Conservation (phyloP, 2,797 vertebrate species). For the Atherinosoma microstoma region DNA sequence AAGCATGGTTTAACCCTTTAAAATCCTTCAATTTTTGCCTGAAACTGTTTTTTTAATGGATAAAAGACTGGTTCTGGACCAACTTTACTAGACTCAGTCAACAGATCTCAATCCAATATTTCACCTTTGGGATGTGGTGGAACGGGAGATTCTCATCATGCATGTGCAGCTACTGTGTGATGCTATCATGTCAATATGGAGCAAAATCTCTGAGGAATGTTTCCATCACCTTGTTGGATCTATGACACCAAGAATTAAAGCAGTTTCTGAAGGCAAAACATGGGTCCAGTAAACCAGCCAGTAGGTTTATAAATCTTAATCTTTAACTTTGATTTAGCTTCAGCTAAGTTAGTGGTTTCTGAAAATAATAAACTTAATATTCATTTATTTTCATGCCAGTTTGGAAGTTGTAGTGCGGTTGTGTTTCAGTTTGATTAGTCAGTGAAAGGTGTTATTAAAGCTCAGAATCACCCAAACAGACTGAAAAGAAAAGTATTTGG, state of each 20-base stretch:
- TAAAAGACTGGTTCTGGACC: too few relatives aligned
- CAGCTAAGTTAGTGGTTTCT: neutral
- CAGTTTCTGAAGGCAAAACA: too few relatives aligned
- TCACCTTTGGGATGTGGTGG: too few relatives aligned
- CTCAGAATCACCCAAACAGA: conserved; percentile 21
- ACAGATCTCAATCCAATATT: too few relatives aligned
- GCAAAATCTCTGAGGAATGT: neutral
- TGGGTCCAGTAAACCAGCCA: too few relatives aligned
- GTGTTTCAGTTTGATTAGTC: conserved; percentile 17
- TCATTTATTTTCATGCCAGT: neutral
- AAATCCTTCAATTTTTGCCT: too few relatives aligned
- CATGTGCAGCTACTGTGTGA: too few relatives aligned
- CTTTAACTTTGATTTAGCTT: neutral
- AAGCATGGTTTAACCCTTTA: too few relatives aligned
- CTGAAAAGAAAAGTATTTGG: conserved; percentile 44
- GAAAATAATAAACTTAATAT: neutral
- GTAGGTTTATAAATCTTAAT: too few relatives aligned
- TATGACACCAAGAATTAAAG: neutral
- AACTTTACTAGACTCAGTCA: too few relatives aligned
- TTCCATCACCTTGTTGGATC: neutral
- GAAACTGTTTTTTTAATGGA: too few relatives aligned
- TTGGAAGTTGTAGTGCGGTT: neutral
- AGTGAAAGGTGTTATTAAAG: conserved; percentile 26
- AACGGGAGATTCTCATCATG: too few relatives aligned
- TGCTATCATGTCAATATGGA: neutral